Conservation (phyloP, 2,797 vertebrate species). For the Parambassis ranga region DNA sequence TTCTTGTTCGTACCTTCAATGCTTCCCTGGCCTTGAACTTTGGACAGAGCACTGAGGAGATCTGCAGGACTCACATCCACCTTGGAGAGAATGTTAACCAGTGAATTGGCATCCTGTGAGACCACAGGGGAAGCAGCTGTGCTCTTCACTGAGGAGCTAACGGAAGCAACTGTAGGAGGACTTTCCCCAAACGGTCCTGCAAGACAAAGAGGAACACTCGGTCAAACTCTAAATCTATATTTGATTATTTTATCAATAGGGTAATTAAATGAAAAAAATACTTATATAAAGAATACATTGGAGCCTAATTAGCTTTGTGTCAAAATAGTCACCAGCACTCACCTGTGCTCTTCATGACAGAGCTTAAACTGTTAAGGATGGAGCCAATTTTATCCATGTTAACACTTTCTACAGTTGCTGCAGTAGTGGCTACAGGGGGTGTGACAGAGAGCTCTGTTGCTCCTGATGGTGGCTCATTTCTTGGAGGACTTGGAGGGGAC, state of each 20-base stretch:
- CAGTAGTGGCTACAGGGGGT: constrained; percentile 9
- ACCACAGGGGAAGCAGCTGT: constrained; percentile 62
- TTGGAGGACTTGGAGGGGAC: constrained; percentile 25
- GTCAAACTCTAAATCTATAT: not conserved
- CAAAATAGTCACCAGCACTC: constrained; percentile 44
- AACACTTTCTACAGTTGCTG: constrained; percentile 84
- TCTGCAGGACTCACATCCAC: constrained; percentile 91
- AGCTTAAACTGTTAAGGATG: constrained; percentile 92
- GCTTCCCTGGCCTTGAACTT: constrained; percentile 81
- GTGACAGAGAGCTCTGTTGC: constrained; percentile 28
- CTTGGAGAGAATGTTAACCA: constrained; percentile 91
- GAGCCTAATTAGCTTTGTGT: not conserved
- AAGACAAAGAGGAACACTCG: constrained; percentile 6
- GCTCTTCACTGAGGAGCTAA: constrained; percentile 53
- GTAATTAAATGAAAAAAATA: too few relatives aligned
- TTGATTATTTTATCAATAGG: not conserved
- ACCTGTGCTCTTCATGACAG: constrained; percentile 94
- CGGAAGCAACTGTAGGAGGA: constrained; percentile 44
- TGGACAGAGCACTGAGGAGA: constrained; percentile 91
- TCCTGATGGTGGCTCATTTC: constrained; percentile 31
- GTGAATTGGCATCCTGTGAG: constrained; percentile 77
- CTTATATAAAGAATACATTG: not conserved
- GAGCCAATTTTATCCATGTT: constrained; percentile 96
- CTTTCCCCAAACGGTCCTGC: constrained; percentile 62
- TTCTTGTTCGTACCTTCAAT: constrained; percentile 84